Percentiles rank a stretch among this genome's conserved stretches.
phyloP scores from a whole-genome alignment of 2,888 invertebrate genomes.

The Asteroscopus sphinx region DNA sequence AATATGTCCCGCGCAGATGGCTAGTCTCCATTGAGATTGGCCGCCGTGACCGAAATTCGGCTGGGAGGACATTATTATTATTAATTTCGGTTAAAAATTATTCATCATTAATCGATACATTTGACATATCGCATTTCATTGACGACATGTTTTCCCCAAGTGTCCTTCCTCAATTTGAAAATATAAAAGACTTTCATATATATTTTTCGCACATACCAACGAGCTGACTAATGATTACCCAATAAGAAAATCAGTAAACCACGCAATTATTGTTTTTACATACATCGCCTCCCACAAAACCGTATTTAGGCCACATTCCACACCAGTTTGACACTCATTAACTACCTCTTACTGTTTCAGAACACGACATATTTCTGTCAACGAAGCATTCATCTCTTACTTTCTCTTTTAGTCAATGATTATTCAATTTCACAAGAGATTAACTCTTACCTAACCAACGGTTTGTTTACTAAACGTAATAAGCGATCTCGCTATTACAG shows the following conservation, averaged over 20 bases:
- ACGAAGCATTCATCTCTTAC: constrained; percentile 67
- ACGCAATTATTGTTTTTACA: constrained; percentile 51
- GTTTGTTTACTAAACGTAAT: constrained; percentile 49
- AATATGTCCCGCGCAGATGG: too few relatives aligned
- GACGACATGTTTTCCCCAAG: background rate
- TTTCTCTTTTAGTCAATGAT: constrained; percentile 69
- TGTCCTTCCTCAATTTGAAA: background rate
- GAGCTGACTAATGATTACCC: constrained; percentile 40
- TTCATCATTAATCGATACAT: too few relatives aligned
- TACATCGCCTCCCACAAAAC: constrained; percentile 62
- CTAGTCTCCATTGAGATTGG: too few relatives aligned
- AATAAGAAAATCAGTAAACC: constrained; percentile 27
- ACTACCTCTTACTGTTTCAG: constrained; percentile 74
- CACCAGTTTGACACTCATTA: constrained; percentile 71
- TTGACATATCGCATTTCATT: too few relatives aligned
- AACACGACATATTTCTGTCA: constrained; percentile 75
- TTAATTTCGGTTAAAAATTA: too few relatives aligned
- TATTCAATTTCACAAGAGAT: constrained; percentile 77
- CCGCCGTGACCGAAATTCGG: too few relatives aligned
- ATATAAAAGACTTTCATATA: background rate
- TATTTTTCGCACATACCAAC: constrained; percentile 32
- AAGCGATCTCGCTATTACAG: constrained; percentile 9
- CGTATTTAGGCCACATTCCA: constrained; percentile 78
- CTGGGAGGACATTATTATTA: too few relatives aligned
- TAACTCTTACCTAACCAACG: constrained; percentile 71